Evolutionary conservation across 53 echinoderm and acorn worm species (phyloP), one percentile per base, ranked within the genome.

Genomic region (Mesocentrotus franciscanus): DNA sequence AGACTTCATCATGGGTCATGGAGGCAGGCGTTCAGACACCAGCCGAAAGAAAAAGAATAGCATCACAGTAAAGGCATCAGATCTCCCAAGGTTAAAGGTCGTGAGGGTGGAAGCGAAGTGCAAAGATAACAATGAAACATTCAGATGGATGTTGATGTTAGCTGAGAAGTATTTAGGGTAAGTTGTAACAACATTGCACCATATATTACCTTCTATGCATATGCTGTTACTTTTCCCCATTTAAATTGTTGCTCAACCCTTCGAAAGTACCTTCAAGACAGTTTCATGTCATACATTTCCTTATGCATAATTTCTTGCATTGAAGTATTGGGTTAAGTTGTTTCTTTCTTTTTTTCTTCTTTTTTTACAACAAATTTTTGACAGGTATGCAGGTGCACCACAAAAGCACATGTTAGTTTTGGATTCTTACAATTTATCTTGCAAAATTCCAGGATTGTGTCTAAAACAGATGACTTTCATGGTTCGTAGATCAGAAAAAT

Each of bases 111-210:
- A 72, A n/a, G 87, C 95, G 9, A 85, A 94, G 87, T 94, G 95
- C 70, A 94, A 94, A 18, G 89, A 94, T 68, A 94, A 94, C 36
- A 70, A 85, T 49, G 95, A 85, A 68, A 55, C 72, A 56, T 94
- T 94, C 16, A 61, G 56, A 30, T 94, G 95, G 95, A 85, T 94
- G 95, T 32, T 94, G 8, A 20, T 36, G 14, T 68, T 94, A 26
- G 95, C 95, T 56, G 95, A 94, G 95, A 94, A 87, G 56, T 94
- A 94, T 68, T 72, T 94, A 20, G 95, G 95, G 95, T 94, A 14
- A 94, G 95, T 94, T 74, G 22, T 16, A 75, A 75, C 10, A 27
- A 75, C n/a, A 75, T 30, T 49, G 49, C 2, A 49, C 49, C 2
- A 49, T 5, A 49, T 6, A 49, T 49, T 49, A 49, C 49, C 78